Conservation (phyloP, 2,888 invertebrate species). For the Tethea ocularis region DNA sequence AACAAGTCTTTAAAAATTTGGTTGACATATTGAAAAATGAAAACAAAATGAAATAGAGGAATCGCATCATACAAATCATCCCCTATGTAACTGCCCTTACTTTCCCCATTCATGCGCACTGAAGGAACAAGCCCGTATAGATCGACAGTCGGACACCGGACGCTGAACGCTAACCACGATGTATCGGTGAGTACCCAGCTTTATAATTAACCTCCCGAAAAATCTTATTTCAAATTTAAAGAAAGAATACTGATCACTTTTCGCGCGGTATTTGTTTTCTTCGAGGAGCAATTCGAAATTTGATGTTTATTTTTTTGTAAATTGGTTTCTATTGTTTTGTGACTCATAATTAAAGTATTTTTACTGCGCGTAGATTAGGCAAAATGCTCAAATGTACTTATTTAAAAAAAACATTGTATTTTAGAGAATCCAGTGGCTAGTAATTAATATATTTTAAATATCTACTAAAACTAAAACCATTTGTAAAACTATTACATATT, state of each 20-base stretch:
- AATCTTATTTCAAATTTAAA: neutral
- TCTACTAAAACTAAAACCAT: no score
- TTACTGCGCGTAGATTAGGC: no score
- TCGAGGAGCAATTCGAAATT: neutral
- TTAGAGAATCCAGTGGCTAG: no score
- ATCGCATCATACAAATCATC: conserved; percentile 16
- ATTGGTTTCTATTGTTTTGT: no score
- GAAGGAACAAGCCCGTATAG: conserved; percentile 41
- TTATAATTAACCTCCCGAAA: neutral
- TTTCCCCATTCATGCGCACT: conserved; percentile 67
- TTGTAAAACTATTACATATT: no score
- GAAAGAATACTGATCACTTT: neutral
- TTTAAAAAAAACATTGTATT: no score
- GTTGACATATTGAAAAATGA: no score
- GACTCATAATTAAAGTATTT: no score
- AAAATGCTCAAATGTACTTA: no score
- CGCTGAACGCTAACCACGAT: conserved; percentile 34
- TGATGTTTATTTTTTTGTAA: neutral
- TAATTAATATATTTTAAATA: no score
- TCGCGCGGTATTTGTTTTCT: neutral
- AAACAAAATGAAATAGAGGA: no score
- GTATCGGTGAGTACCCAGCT: conserved; percentile 48
- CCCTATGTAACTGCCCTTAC: conserved; percentile 32
- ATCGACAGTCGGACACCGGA: conserved; percentile 49
- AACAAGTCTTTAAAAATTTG: no score